These are phyloP conservation scores for Drosophila histrio DNA, from an alignment of 2,888 invertebrate species.

Conservation along the genomic window DNA sequence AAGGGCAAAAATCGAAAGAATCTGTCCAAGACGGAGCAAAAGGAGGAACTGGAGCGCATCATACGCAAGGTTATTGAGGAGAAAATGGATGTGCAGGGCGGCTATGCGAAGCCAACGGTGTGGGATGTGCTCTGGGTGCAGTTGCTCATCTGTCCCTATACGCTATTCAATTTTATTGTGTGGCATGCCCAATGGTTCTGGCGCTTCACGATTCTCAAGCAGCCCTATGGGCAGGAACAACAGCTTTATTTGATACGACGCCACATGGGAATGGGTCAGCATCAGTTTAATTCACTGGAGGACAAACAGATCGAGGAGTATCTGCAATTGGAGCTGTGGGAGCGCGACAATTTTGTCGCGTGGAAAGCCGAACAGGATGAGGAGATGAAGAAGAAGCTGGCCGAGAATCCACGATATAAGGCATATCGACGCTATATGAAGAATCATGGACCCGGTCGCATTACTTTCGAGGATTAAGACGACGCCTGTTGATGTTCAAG, in stretches of 20 bases:
- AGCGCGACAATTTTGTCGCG: slow-evolving; percentile 89
- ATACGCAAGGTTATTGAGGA: slow-evolving; percentile 93
- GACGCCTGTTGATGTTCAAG: slow-evolving; percentile 64
- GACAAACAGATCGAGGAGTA: slow-evolving; percentile 90
- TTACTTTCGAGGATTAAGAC: slow-evolving; percentile 93
- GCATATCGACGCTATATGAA: slow-evolving; percentile 95
- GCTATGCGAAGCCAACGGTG: slow-evolving; percentile 93
- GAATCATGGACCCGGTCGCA: slow-evolving; percentile 94
- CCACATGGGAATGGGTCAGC: slow-evolving; percentile 89
- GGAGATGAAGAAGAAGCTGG: slow-evolving; percentile 92
- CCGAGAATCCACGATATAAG: slow-evolving; percentile 94
- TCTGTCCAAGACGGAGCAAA: slow-evolving; percentile 87
- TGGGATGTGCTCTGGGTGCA: slow-evolving; percentile 93
- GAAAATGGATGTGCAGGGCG: slow-evolving; percentile 97
- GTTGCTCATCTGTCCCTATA: slow-evolving; percentile 91
- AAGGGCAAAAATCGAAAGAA: slow-evolving; percentile 85
- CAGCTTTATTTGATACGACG: slow-evolving; percentile 93
- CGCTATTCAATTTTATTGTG: slow-evolving; percentile 87
- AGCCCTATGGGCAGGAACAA: slow-evolving; percentile 92
- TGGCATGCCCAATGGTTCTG: slow-evolving; percentile 93
- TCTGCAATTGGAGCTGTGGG: slow-evolving; percentile 91
- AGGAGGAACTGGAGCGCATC: slow-evolving; percentile 91
- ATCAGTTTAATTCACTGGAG: slow-evolving; percentile 90
- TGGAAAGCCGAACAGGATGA: slow-evolving; percentile 95
- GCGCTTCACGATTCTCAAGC: slow-evolving; percentile 90